These are phyloP conservation scores for Choreutis nemorana DNA, from an alignment of 2,888 invertebrate species.

Conservation along the genomic window DNA sequence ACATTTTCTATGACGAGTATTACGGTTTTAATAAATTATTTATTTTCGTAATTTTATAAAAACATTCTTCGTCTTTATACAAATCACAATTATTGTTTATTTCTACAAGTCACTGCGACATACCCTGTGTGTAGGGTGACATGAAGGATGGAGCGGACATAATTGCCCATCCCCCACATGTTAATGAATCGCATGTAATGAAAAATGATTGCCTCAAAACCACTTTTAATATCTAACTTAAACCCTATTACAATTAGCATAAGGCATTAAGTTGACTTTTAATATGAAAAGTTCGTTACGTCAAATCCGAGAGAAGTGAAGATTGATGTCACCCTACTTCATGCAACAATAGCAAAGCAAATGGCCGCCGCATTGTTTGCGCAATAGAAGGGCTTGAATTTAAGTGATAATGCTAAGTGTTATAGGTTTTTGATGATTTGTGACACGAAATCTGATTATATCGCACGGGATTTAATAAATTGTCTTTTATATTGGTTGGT, in stretches of 20 bases:
- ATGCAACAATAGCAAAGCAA: constrained; percentile 28
- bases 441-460: no score
- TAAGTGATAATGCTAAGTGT: constrained; percentile 9
- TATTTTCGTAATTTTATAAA: no score
- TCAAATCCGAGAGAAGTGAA: background rate
- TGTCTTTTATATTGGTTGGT: no score
- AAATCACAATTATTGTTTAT: no score
- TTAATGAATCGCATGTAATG: constrained; percentile 62
- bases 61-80: no score
- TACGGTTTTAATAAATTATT: no score
- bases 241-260: background rate
- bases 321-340: constrained; percentile 35
- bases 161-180: constrained; percentile 53
- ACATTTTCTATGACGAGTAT: no score
- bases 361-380: constrained; percentile 23
- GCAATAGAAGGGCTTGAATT: constrained; percentile 15
- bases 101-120: no score
- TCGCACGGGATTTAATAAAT: no score
- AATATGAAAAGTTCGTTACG: background rate
- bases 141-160: constrained; percentile 53
- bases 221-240: background rate
- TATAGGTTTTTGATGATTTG: no score
- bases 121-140: constrained; percentile 42
- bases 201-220: constrained; percentile 44
- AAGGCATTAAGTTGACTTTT: background rate